phyloP scores from a whole-genome alignment of 1,140 invertebrate species.

The Lordiphosa clarofinis region DNA sequence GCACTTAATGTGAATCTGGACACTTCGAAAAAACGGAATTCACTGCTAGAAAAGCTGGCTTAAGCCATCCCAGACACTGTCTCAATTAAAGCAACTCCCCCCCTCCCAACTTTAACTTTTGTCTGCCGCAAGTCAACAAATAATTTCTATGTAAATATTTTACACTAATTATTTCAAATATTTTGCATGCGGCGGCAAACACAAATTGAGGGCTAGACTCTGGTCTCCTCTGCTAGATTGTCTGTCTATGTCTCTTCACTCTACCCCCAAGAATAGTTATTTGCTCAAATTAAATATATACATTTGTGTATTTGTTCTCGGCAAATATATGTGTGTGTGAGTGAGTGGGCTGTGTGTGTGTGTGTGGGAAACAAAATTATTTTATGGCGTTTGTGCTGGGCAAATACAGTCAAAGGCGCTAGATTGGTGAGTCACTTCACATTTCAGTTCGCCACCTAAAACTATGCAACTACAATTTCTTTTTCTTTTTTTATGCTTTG shows the following conservation, averaged over 20 bases:
- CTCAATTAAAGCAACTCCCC: slow-evolving; percentile 44
- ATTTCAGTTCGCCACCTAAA: slow-evolving; percentile 25
- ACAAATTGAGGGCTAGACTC: slow-evolving; percentile 18
- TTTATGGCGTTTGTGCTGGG: slow-evolving; percentile 58
- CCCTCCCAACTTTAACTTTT: background rate
- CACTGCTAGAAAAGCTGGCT: too few relatives aligned
- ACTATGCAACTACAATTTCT: slow-evolving; percentile 28
- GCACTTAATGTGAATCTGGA: too few relatives aligned
- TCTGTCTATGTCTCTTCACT: slow-evolving; percentile 20
- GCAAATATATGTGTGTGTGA: slow-evolving; percentile 54
- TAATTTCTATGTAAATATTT: slow-evolving; percentile 75
- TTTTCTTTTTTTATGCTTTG: slow-evolving; percentile 9
- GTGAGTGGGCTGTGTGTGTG: background rate
- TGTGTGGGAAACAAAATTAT: slow-evolving; percentile 59
- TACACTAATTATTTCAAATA: slow-evolving; percentile 76
- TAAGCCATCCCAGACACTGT: background rate
- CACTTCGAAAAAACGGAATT: too few relatives aligned
- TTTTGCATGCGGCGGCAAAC: slow-evolving; percentile 48
- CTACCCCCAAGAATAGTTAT: slow-evolving; percentile 60
- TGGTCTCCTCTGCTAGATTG: slow-evolving; percentile 9
- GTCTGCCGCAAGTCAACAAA: slow-evolving; percentile 65
- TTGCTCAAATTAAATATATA: slow-evolving; percentile 73
- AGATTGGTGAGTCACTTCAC: slow-evolving; percentile 39
- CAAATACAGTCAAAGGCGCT: slow-evolving; percentile 37
- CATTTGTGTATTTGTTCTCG: slow-evolving; percentile 64